phyloP scores from a whole-genome alignment of 2,797 vertebrate species.

The Ambastaia sidthimunki region DNA sequence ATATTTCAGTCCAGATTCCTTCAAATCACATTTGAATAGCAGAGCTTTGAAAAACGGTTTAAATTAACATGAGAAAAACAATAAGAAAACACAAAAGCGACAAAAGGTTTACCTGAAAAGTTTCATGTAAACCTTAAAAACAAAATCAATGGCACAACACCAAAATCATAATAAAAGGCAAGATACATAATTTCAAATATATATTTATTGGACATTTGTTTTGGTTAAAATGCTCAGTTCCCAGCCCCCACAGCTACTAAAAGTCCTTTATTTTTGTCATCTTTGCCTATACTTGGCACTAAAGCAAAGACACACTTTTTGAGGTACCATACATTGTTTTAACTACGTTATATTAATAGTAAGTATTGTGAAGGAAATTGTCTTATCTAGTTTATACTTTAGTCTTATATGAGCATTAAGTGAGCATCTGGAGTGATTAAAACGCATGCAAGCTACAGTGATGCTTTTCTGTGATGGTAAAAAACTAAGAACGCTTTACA shows the following conservation, averaged over 20 bases:
- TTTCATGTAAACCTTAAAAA: background rate
- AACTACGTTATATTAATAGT: background rate
- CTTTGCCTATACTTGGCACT: slow-evolving; percentile 18
- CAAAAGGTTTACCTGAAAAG: background rate
- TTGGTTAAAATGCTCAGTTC: slow-evolving; percentile 25
- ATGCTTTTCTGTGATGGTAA: background rate
- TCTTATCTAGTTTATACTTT: background rate
- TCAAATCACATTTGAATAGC: background rate
- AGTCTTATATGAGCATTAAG: background rate
- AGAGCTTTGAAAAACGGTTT: background rate
- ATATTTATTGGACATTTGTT: slow-evolving; percentile 29
- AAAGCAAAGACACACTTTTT: slow-evolving; percentile 21
- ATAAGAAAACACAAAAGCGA: background rate
- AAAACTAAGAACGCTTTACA: background rate
- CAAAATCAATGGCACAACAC: background rate
- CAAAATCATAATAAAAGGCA: slow-evolving; percentile 10
- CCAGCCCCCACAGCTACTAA: background rate
- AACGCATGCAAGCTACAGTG: slow-evolving; percentile 9
- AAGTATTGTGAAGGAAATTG: slow-evolving; percentile 15
- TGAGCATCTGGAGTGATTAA: background rate
- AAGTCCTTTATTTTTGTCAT: background rate
- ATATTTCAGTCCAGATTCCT: background rate
- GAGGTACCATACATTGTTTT: background rate
- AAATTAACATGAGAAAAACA: background rate
- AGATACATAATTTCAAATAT: slow-evolving; percentile 13